These are phyloP conservation scores for Sebastes schlegelii DNA, from an alignment of 2,113 vertebrate species.

Conservation along the genomic window DNA sequence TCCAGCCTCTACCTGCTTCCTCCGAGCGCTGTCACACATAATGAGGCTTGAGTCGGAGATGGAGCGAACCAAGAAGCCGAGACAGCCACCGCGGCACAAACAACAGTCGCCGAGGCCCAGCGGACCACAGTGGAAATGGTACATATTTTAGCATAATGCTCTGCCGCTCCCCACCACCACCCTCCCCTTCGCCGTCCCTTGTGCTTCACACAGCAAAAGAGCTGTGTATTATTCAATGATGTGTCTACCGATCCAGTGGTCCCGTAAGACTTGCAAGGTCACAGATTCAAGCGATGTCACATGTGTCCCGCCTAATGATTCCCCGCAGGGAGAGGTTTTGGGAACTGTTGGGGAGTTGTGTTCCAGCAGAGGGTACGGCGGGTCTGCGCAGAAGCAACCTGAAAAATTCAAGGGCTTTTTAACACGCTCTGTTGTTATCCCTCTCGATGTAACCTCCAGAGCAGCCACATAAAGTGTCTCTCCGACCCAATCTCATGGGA, in stretches of 20 bases:
- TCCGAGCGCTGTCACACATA: conserved; percentile 76
- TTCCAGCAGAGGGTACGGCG: conserved; percentile 6
- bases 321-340: conserved; percentile 42
- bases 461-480: background rate
- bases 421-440: conserved; percentile 19
- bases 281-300: conserved; percentile 65
- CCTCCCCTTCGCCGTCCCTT: conserved; percentile 10
- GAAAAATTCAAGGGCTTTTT: conserved; percentile 23
- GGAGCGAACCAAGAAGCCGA: conserved; percentile 54
- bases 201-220: conserved; percentile 61
- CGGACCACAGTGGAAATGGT: conserved; percentile 63
- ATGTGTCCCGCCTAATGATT: conserved; percentile 65
- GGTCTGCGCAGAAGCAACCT: conserved; percentile 3
- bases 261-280: conserved; percentile 47
- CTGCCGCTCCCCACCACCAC: background rate
- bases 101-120: conserved; percentile 66
- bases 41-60: conserved; percentile 75
- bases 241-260: conserved; percentile 56
- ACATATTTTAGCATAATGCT: conserved; percentile 84
- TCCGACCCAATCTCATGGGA: no score
- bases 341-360: conserved; percentile 45
- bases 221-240: conserved; percentile 69
- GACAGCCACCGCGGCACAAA: conserved; percentile 56
- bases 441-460: background rate
- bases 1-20: conserved; percentile 60